A percentile compares a stretch with the other conserved stretches of the same genome.
phyloP scores from a whole-genome alignment of 2,797 vertebrate species.

The Stomatorhinus walkeri region DNA sequence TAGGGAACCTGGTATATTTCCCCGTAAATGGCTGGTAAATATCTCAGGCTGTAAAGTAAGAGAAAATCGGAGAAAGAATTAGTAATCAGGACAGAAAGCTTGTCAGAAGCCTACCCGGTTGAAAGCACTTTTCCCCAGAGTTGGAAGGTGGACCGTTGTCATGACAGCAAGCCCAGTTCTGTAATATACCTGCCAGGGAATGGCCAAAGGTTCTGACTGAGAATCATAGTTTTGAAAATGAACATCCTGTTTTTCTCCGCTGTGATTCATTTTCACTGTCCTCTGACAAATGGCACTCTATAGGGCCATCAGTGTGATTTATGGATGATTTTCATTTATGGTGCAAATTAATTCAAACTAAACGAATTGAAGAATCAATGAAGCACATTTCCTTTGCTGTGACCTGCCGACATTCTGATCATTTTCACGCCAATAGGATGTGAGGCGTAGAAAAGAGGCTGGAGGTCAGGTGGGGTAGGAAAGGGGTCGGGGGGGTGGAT shows the following conservation, averaged over 20 bases:
- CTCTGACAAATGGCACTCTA: background rate
- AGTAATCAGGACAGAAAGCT: background rate
- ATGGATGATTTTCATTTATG: background rate
- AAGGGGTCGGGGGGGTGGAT: background rate
- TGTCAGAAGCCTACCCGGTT: constrained; percentile 2
- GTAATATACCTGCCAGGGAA: background rate
- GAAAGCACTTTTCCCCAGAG: background rate
- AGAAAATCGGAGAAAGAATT: background rate
- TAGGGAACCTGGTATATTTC: background rate
- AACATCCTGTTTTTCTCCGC: background rate
- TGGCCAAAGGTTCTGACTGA: background rate
- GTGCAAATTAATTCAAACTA: background rate
- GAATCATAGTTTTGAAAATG: background rate
- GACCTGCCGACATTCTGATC: background rate
- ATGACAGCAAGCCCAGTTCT: background rate
- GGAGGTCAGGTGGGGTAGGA: background rate
- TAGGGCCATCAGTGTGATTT: background rate
- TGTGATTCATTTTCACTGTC: background rate
- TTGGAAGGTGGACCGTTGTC: background rate
- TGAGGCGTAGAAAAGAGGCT: background rate
- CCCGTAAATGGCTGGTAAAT: background rate
- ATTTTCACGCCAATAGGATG: background rate
- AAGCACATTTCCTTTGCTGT: background rate
- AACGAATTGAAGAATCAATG: background rate
- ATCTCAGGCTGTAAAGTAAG: background rate